Conservation (phyloP, 2,888 invertebrate species). For the Acronicta aceris region DNA sequence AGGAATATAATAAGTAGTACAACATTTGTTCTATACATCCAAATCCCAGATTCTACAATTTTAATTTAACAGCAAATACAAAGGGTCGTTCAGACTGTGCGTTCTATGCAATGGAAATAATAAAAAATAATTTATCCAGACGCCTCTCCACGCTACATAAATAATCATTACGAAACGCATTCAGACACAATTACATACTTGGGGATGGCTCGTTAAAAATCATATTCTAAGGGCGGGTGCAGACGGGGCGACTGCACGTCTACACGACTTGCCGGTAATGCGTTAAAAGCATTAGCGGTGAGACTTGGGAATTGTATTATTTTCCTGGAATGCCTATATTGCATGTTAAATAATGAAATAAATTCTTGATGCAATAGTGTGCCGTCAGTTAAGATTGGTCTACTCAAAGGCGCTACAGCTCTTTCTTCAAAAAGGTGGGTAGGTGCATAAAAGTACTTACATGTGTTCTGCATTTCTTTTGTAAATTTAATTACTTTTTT, state of each 20-base stretch:
- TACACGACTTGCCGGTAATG: conserved; percentile 35
- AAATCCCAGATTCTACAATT: conserved; percentile 33
- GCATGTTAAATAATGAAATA: no score
- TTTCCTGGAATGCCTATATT: conserved; percentile 31
- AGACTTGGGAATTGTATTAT: conserved; percentile 39
- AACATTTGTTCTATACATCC: conserved; percentile 21
- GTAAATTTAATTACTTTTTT: no score
- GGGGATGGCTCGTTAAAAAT: conserved; percentile 80
- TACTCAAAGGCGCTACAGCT: no score
- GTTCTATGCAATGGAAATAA: conserved; percentile 68
- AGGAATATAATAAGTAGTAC: no score
- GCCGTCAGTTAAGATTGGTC: no score
- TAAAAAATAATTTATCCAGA: conserved; percentile 80
- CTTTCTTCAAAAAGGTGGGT: no score
- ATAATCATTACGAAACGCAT: conserved; percentile 80
- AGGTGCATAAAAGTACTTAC: no score
- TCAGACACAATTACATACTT: conserved; percentile 81
- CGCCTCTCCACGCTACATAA: conserved; percentile 72
- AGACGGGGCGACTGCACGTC: conserved; percentile 49
- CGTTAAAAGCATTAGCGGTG: conserved; percentile 46
- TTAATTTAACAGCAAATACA: conserved; percentile 48
- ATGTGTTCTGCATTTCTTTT: no score
- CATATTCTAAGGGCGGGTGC: conserved; percentile 70
- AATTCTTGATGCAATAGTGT: no score
- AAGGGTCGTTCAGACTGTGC: conserved; percentile 28